Evolutionary conservation across 1,140 invertebrate species (phyloP), one percentile per base, ranked within the genome.

Genomic region (Drosophila rufa): DNA sequence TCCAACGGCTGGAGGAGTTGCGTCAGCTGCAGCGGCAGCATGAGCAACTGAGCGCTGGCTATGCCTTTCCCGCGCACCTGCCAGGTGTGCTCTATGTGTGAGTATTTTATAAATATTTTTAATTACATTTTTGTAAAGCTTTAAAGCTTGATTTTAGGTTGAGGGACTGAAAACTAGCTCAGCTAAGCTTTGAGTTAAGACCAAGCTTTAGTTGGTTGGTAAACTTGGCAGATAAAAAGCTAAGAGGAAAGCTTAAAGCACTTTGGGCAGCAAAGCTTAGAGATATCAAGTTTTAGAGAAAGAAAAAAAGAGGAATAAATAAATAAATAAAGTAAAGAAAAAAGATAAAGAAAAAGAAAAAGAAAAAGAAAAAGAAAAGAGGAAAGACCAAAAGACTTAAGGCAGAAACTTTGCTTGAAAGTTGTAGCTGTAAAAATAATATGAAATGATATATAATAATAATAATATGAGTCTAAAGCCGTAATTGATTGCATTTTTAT

Each of bases 1-100:
- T 71, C 22, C 48, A 64, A 45, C 75, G 58, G 9, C 15, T 79
- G 66, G 62, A 78, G 64, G 74, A 69, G 55, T 61, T 78, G 64
- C 75, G 64, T 7, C 75, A 78, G 27, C 50, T 77, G 51, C 84
- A 89, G 11, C 51, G 66, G 36, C 85, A 90, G 45, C 80, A 89
- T 48, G 75, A 79, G 46, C 85, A 89, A 61, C 70, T 89, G 12
- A 89, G 85, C 33, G 82, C 75, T 6, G 85, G 85, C 22, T 89
- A 89, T 47, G 78, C 85, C 3, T 58, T 89, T 55, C 84, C 83
- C 25, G 27, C 53, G 6, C 73, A 75, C 42, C 62, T 85, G 40
- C 59, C 50, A 55, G 68, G 47, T 48, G 68, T 61, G 19, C 89
- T 57, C 12, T 90, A 84, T 12, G 67, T 66, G 83, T 87, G 61